These are phyloP conservation scores for Helarctos malayanus DNA, from an alignment of 2,797 vertebrate species.

Conservation along the genomic window DNA sequence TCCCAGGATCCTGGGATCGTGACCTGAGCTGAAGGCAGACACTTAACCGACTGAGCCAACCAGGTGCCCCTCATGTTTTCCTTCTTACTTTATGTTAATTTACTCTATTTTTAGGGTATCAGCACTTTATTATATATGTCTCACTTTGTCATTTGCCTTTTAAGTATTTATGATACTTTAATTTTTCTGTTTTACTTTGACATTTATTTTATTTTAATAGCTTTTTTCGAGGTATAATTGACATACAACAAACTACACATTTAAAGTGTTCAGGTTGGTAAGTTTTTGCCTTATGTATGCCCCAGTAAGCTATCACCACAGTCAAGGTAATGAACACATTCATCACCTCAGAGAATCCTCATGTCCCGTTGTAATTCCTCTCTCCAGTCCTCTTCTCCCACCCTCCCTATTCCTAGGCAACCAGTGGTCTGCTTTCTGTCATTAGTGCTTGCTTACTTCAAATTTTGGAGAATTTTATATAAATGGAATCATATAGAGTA, in stretches of 20 bases:
- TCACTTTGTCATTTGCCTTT: not conserved
- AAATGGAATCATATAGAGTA: not conserved
- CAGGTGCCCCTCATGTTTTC: too few relatives aligned
- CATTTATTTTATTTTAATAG: conserved; percentile 23
- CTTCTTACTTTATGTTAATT: not conserved
- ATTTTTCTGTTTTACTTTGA: not conserved
- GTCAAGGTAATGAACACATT: not conserved
- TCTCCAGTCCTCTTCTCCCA: not conserved
- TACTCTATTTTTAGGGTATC: not conserved
- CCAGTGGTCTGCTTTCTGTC: not conserved
- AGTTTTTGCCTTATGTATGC: not conserved
- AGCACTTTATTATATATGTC: not conserved
- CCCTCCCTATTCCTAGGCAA: not conserved
- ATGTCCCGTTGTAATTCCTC: not conserved
- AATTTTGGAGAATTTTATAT: not conserved
- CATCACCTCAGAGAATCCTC: not conserved
- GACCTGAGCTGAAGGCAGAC: not conserved
- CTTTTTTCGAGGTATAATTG: not conserved
- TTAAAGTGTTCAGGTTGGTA: not conserved
- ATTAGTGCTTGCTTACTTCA: not conserved
- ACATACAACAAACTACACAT: not conserved
- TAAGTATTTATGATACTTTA: not conserved
- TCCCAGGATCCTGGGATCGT: not conserved
- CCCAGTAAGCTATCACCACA: not conserved
- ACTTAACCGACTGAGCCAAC: not conserved